A percentile compares a stretch with the other conserved stretches of the same genome.
Conservation (phyloP, 2,797 vertebrate species). For the Lacerta agilis region DNA sequence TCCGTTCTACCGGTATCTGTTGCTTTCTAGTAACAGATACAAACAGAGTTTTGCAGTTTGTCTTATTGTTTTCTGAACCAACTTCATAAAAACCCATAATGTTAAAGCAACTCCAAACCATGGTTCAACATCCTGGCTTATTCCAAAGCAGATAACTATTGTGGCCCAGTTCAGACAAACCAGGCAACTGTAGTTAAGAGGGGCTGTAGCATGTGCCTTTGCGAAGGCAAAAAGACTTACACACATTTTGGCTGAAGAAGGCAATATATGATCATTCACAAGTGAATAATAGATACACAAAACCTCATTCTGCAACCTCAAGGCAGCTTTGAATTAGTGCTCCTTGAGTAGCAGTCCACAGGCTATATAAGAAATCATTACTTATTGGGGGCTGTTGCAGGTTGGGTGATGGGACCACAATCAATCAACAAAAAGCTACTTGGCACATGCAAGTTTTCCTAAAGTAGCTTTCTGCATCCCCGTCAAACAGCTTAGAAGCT, state of each 20-base stretch:
- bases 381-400: not conserved
- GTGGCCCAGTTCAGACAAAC: no score
- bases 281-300: no score
- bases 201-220: no score
- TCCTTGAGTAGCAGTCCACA: not conserved
- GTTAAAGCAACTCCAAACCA: not conserved
- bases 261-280: no score
- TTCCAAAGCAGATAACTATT: no score
- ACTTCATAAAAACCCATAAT: not conserved
- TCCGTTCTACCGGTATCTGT: not conserved
- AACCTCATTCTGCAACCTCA: not conserved
- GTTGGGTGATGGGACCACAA: not conserved
- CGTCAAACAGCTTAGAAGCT: not conserved
- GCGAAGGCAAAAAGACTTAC: no score
- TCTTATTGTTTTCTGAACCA: not conserved
- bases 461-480: not conserved
- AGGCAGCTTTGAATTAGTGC: not conserved
- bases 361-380: not conserved
- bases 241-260: no score
- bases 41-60: no score
- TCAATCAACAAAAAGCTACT: not conserved
- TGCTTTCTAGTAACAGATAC: not conserved
- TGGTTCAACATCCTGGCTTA: not conserved
- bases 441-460: not conserved
- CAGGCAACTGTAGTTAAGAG: no score